These are phyloP conservation scores for Coluber constrictor DNA, from an alignment of 2,797 vertebrate species.

Conservation along the genomic window DNA sequence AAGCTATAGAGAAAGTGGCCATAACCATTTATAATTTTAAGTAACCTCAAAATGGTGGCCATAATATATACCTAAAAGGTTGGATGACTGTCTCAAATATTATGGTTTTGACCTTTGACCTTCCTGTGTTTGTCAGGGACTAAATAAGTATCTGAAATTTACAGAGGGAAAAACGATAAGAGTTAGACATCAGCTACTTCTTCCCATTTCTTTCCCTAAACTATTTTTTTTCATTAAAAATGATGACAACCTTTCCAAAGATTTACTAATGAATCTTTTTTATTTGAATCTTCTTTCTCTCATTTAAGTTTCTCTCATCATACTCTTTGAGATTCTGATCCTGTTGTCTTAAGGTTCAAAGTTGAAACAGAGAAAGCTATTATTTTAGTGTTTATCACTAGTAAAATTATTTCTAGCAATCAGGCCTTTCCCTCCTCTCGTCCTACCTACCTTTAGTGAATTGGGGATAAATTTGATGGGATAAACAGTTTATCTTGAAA, in stretches of 20 bases:
- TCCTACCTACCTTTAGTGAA: not conserved
- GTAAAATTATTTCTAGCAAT: not conserved
- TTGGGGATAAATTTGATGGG: conserved; percentile 28
- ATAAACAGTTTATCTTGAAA: conserved; percentile 59
- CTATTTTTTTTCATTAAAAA: not conserved
- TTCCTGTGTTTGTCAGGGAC: not conserved
- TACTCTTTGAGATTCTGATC: not conserved
- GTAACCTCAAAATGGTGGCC: not conserved
- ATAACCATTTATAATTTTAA: not conserved
- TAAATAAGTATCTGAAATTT: not conserved
- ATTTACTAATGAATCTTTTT: not conserved
- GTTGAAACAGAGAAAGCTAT: not conserved
- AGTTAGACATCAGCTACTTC: not conserved
- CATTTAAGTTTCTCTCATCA: not conserved
- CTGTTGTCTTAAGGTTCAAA: not conserved
- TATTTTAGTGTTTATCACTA: not conserved
- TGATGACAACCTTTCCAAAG: not conserved
- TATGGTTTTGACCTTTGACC: not conserved
- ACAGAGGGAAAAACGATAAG: not conserved
- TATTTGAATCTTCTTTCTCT: not conserved
- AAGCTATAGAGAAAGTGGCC: not conserved
- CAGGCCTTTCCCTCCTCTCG: not conserved
- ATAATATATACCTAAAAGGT: not conserved
- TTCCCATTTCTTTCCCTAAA: not conserved
- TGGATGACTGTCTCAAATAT: not conserved